Evolutionary conservation across 2,113 vertebrate species (phyloP), one percentile per base, ranked within the genome.

Genomic region (Crotalus helleri): DNA sequence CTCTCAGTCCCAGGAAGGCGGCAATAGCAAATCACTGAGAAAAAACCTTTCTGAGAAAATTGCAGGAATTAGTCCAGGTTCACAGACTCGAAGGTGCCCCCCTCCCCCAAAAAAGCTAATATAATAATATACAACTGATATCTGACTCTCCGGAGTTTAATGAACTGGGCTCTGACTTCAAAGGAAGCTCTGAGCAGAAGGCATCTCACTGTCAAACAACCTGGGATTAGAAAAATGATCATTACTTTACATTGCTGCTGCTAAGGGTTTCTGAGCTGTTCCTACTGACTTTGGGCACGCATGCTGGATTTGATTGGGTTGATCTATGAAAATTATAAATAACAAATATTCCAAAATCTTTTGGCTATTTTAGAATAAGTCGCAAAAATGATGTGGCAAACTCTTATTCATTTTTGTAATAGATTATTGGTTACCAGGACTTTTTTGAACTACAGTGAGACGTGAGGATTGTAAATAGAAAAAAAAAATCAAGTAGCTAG

Each of bases 281-380:
- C 12, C 49, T 46, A 11, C 81, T 44, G 13, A 81, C 74, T 81
- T 81, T n/a, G 39, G 85, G 33, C 69, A 13, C 46, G 51, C 13
- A 51, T 55, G 7, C 53, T 33, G 17, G 3, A 81, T 81, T 55
- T 9, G 53, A 88, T 9, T 33, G 6, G 10, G 21, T 55, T 29
- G 6, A 46, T 49, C 88, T 44, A 54, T 1, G 29, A 19, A n/a
- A 95, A 94, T 90, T 89, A 44, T 54, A 51, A 92, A 94, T 91
- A 12, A 17, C 59, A 4, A 92, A 3, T 1, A 10, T 2, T 86
- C 53, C 19, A 39, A 17, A 58, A 87, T 95, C 44, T 90, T 23
- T 46, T 44, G 85, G 93, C 49, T 57, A 11, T 57, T 23, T 6
- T 33, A 74, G 69, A 74, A 39, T 39, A 81, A 81, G 74, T 44